phyloP scores from a whole-genome alignment of 2,888 invertebrate species.

The Asteroscopus sphinx region DNA sequence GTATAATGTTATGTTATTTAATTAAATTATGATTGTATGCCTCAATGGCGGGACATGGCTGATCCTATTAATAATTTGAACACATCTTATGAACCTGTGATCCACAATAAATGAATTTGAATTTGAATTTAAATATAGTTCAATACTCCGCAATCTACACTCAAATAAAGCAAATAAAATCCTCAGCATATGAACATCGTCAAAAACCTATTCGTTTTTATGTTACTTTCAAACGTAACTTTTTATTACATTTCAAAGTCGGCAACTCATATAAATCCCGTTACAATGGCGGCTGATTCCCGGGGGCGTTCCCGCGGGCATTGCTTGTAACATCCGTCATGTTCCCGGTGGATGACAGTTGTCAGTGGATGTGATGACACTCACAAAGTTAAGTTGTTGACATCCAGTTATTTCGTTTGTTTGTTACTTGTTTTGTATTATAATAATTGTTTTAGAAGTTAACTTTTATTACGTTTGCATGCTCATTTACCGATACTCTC shows the following conservation, averaged over 20 bases:
- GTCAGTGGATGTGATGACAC: slow-evolving; percentile 12
- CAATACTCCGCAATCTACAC: not conserved
- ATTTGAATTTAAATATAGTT: no score
- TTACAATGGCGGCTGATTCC: slow-evolving; percentile 27
- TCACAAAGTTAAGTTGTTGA: slow-evolving; percentile 13
- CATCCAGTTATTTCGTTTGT: slow-evolving; percentile 11
- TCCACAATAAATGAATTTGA: no score
- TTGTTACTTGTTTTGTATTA: slow-evolving; percentile 2
- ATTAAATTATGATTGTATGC: no score
- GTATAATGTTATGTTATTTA: no score
- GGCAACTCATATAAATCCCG: slow-evolving; percentile 18
- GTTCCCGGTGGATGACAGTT: slow-evolving; percentile 10
- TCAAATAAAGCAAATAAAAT: not conserved
- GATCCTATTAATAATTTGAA: no score
- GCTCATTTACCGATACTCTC: not conserved
- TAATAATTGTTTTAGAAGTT: not conserved
- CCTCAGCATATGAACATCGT: slow-evolving; percentile 24
- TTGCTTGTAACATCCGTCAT: not conserved
- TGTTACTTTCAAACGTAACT: slow-evolving; percentile 18
- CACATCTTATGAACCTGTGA: no score
- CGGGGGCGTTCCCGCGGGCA: slow-evolving; percentile 31
- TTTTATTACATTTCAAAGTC: slow-evolving; percentile 36
- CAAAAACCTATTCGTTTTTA: slow-evolving; percentile 36
- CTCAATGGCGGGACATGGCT: no score
- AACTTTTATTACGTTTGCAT: not conserved